A percentile compares a stretch with the other conserved stretches of the same genome.
phyloP scores from a whole-genome alignment of 2,797 vertebrate genomes.

The Sebastes diaconus region DNA sequence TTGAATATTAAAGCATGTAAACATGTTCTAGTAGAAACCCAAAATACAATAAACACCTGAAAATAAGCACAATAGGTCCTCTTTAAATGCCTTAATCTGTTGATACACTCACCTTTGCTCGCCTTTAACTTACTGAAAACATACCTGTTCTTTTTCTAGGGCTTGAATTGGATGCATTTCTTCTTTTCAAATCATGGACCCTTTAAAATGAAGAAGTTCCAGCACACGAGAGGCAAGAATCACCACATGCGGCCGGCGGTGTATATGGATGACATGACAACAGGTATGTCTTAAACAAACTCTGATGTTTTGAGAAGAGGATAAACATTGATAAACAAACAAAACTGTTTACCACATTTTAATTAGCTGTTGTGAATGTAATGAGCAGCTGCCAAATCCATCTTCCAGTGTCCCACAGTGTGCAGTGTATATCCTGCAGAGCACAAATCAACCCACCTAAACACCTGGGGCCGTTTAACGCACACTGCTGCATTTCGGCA shows the following conservation, averaged over 20 bases:
- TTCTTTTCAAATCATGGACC: background rate
- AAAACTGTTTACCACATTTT: slow-evolving; percentile 41
- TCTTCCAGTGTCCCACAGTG: slow-evolving; percentile 9
- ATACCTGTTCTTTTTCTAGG: background rate
- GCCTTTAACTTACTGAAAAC: background rate
- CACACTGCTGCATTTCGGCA: slow-evolving; percentile 46
- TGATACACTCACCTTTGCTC: background rate
- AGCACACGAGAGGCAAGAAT: slow-evolving; percentile 57
- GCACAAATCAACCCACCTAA: slow-evolving; percentile 23
- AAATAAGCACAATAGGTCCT: background rate
- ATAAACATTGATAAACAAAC: slow-evolving; percentile 46
- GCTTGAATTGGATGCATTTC: background rate
- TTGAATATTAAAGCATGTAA: background rate
- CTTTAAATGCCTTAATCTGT: background rate
- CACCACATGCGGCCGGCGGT: background rate
- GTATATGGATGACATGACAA: slow-evolving; percentile 28
- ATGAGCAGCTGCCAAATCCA: slow-evolving; percentile 27
- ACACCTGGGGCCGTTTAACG: slow-evolving; percentile 45
- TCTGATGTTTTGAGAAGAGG: slow-evolving; percentile 4
- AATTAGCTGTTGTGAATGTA: slow-evolving; percentile 37
- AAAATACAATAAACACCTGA: background rate
- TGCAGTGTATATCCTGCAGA: slow-evolving; percentile 27
- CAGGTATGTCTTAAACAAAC: slow-evolving; percentile 46
- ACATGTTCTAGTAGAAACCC: background rate
- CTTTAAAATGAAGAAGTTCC: slow-evolving; percentile 28